Evolutionary conservation across 2,797 vertebrate species (phyloP), one percentile per base, ranked within the genome.

Genomic region (Knipowitschia caucasica): DNA sequence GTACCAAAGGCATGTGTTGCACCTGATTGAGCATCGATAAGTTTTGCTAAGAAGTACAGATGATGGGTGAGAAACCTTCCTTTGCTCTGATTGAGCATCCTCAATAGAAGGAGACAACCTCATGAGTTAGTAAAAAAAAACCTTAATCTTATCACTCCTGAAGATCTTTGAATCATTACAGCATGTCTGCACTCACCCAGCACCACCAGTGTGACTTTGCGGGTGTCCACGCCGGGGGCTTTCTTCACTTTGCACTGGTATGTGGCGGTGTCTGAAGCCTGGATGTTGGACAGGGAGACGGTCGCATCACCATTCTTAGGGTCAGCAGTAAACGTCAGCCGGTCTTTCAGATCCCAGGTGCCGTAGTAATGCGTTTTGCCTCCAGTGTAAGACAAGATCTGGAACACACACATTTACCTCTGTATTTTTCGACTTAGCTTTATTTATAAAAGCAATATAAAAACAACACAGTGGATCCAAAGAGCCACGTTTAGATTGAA

Each of bases 171-270:
- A n/a, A n/a, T n/a, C n/a, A n/a, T n/a, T n/a, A n/a, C n/a, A n/a
- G n/a, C n/a, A n/a, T n/a, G n/a, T 71, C 47, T 77, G 0, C 18
- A 39, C 40, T 79, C 84, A 98, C 95, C 93, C 89, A 92, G 73
- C 24, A 98, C 93, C 0, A 90, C 85, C 61, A 98, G 66, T 0
- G 93, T 92, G 68, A 95, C 83, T 75, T 93, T 94, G 15, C 90
- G 79, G 21, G 77, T 91, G 56, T 94, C 95, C 3, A 92, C 83
- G 1, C 91, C 91, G 0, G 94, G 95, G 3, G 89, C 77, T 68
- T 93, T 98, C 89, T 94, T 96, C 49, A 98, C 94, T 56, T 92
- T 93, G 43, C 95, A 98, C 83, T 94, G 92, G 50, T 95, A 98
- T 15, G 94, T 98, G 38, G 78, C 90, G 0, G 90, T 93, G 85